Base-by-base conservation (phyloP, 1,140 invertebrate species). In the Monochamus saltuarius region DNA sequence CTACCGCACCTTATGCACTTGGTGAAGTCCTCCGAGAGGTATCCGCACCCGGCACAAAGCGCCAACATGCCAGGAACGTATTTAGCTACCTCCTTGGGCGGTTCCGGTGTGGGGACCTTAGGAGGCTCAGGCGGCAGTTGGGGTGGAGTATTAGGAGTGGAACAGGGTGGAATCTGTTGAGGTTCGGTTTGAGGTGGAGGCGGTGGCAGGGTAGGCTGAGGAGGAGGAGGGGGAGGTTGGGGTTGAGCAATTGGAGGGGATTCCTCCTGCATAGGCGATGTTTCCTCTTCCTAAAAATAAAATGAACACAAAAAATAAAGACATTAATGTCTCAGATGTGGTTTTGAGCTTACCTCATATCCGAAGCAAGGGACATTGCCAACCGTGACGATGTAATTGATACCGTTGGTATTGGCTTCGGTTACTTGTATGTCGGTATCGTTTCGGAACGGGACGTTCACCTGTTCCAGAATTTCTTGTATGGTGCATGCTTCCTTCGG, bases 401-500 rank as follows among this genome's bases (percentile, higher is more conserved):
- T 88, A 68, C 86, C 86, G 65, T 85, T 80, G 17, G 80, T 81
- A 16, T 84, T 83, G 72, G 88, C 87, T 67, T 85, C 81, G 56
- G 87, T 85, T 67, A 87, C 84, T 60, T 87, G 85, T 50, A 90
- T 87, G 46, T 80, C 79, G 7, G 86, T 88, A 39, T 83, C 82
- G 42, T 81, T 78, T 39, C 82, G 79, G 65, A 87, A 85, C 35
- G 82, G 80, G 63, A 89, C 86, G 63, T 82, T 82, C 35, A 84
- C 87, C 80, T 90, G 88, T 73, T 89, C 87, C 45, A 90, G 74
- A 57, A 90, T 82, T 80, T 90, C 88, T 73, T 89, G 86, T 45
- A 90, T 86, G 0, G 88, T 90, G 72, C 89, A 90, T 59, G 86
- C 87, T 70, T 90, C 88, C 64, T 87, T 85, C 6, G 89, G 88